These are phyloP conservation scores for Diorhabda sublineata DNA, from an alignment of 1,140 invertebrate genomes.

Conservation along the genomic window DNA sequence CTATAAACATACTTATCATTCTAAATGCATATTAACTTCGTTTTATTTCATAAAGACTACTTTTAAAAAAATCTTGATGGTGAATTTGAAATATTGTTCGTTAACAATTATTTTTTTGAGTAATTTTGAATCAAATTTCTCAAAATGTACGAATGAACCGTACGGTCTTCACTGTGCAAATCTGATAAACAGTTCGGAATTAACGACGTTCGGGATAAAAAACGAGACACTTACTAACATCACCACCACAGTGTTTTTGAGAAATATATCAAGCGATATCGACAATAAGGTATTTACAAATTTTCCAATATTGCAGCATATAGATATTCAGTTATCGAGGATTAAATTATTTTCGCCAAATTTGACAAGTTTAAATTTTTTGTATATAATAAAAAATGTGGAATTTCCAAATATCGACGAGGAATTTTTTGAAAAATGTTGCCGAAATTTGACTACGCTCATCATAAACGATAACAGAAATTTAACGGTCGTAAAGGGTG, in stretches of 20 bases:
- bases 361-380: neutral
- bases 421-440: slow-evolving; percentile 6
- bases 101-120: neutral
- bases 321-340: slow-evolving; percentile 15
- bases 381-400: slow-evolving; percentile 13
- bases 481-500: slow-evolving; percentile 4
- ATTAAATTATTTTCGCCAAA: slow-evolving; percentile 7
- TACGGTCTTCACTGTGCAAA: slow-evolving; percentile 12
- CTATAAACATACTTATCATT: neutral
- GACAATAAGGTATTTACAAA: neutral
- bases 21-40: neutral
- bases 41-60: neutral
- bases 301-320: neutral
- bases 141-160: slow-evolving; percentile 6
- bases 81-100: neutral
- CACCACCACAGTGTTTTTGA: slow-evolving; percentile 5
- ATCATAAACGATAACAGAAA: neutral
- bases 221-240: neutral
- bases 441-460: slow-evolving; percentile 6
- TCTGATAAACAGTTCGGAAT: slow-evolving; percentile 1
- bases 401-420: slow-evolving; percentile 7
- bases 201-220: neutral
- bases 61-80: neutral
- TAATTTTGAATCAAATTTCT: neutral
- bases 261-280: slow-evolving; percentile 12